Evolutionary conservation across 2,113 vertebrate species (phyloP), one percentile per base, ranked within the genome.

Genomic region (Zapornia atra): DNA sequence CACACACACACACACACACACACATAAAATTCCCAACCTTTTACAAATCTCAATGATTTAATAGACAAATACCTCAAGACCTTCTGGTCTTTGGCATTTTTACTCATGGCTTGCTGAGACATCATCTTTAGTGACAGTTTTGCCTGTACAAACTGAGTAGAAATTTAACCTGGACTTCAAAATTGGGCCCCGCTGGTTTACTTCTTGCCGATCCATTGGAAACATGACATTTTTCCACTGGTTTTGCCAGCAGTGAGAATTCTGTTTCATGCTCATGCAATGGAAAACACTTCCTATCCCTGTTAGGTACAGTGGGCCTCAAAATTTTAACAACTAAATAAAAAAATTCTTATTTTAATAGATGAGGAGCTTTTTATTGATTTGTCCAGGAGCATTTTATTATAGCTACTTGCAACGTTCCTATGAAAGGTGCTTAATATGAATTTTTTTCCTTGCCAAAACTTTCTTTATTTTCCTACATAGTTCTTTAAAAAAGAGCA

Each of bases 211-310:
- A 44, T 81, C 68, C 63, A 63, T 75, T 73, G 54, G 72, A 96
- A 91, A 61, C 11, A 80, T 40, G 29, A 89, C 5, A 2, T 65
- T 92, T 94, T 96, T 92, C 89, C 91, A 77, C 72, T 85, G 33
- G 9, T 75, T 94, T 94, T 76, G 61, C 63, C 76, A 97, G 64
- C 46, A 71, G 40, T 60, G 38, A 84, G 81, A 96, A 92, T 63
- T 82, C 48, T 84, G 75, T 87, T 86, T 84, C 77, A 78, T 86
- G 22, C 33, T 82, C 48, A 81, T 82, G 28, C 17, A 85, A 15
- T 54, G 70, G 36, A 96, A 90, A 96, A 70, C 54, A 71, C 77
- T 72, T 87, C 59, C 28, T 69, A 53, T 61, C 22, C 44, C 19
- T 79, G 3, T 59, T 70, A 92, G 40, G 44, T 75, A 34, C 5